Evolutionary conservation across 2,113 vertebrate genomes (phyloP).

Genomic region (Sinosuthora webbiana): DNA sequence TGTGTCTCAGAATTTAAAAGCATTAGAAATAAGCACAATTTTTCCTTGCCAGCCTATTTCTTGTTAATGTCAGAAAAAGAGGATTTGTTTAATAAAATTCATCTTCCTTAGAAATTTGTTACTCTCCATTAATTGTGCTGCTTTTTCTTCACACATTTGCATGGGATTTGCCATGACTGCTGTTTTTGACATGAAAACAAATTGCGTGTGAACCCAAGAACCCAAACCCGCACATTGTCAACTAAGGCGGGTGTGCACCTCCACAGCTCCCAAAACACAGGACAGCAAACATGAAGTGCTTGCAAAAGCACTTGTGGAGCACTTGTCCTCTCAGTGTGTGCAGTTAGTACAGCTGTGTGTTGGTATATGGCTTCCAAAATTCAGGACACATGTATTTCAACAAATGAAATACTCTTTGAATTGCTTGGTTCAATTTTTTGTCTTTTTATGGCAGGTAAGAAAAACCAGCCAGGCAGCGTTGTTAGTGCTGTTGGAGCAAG

Average conservation of each 20-base stretch:
- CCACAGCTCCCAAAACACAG: background rate
- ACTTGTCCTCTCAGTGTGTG: background rate
- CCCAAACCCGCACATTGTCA: background rate
- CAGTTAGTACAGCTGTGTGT: background rate
- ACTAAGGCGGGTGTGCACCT: background rate
- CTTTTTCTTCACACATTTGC: background rate
- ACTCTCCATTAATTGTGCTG: background rate
- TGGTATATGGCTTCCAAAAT: background rate
- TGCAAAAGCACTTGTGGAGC: background rate
- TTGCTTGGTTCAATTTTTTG: background rate
- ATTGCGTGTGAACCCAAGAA: background rate
- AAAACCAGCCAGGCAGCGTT: constrained; percentile 89
- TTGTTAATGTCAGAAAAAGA: background rate
- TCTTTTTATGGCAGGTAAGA: constrained; percentile 74
- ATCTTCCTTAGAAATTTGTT: background rate
- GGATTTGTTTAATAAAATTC: background rate
- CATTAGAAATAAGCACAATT: background rate
- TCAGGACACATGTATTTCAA: background rate
- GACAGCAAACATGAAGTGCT: background rate
- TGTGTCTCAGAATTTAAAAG: background rate
- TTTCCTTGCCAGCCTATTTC: background rate
- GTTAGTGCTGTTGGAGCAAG: constrained; percentile 86
- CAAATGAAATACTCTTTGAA: background rate
- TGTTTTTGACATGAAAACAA: background rate
- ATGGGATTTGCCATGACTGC: background rate